Evolutionary conservation across 1,140 invertebrate genomes (phyloP).

Genomic region (Anagrus nilaparvatae): DNA sequence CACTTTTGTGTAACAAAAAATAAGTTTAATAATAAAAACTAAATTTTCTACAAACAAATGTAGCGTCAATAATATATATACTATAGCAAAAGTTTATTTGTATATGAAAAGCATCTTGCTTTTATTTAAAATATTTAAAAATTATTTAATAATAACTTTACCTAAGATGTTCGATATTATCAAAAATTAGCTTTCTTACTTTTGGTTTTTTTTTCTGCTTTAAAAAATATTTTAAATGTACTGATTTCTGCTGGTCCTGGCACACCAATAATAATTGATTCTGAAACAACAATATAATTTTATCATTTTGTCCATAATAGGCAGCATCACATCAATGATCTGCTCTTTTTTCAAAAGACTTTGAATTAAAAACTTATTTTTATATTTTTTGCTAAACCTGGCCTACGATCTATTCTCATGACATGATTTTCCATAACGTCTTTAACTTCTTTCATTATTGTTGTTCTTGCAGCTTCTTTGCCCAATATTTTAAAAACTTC

Average conservation of each 20-base stretch:
- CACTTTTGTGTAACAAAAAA: no score
- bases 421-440: slow-evolving; percentile 96
- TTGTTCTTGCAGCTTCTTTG: slow-evolving; percentile 91
- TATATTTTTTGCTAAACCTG: slow-evolving; percentile 97
- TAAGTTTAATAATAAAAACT: no score
- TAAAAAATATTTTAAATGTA: slow-evolving; percentile 82
- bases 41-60: no score
- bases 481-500: slow-evolving; percentile 80
- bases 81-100: no score
- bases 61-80: no score
- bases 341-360: slow-evolving; percentile 98
- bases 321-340: slow-evolving; percentile 99
- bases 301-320: slow-evolving; percentile 93
- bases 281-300: slow-evolving; percentile 91
- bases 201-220: slow-evolving; percentile 35
- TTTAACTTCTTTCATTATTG: slow-evolving; percentile 95
- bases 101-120: no score
- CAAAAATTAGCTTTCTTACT: slow-evolving; percentile 29
- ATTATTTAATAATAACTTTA: no score
- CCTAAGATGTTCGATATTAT: slow-evolving; percentile 30
- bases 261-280: slow-evolving; percentile 96
- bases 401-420: slow-evolving; percentile 92
- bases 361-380: slow-evolving; percentile 95
- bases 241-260: slow-evolving; percentile 92
- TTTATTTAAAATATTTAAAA: no score